phyloP scores from a whole-genome alignment of 2,113 vertebrate genomes.

The Seriola dumerili region DNA sequence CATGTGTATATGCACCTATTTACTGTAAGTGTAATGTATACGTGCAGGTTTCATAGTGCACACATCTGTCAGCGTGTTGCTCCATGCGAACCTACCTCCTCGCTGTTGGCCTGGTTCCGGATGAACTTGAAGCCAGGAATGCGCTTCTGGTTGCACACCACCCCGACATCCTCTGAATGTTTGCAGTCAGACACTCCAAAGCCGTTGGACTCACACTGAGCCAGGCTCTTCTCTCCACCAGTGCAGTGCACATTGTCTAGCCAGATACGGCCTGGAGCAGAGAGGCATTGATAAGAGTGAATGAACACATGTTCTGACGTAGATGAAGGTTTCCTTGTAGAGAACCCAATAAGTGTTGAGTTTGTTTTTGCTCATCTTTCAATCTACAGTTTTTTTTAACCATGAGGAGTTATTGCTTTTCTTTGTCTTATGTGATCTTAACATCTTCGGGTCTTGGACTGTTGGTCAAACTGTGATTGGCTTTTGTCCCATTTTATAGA shows the following conservation, averaged over 20 bases:
- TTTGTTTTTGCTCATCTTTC: neutral
- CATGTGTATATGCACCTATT: neutral
- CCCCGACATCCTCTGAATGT: conserved; percentile 93
- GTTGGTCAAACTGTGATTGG: neutral
- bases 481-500: neutral
- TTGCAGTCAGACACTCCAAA: conserved; percentile 94
- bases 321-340: neutral
- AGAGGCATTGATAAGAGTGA: neutral
- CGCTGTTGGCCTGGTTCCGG: conserved; percentile 82
- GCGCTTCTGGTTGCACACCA: conserved; percentile 91
- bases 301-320: neutral
- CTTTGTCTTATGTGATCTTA: neutral
- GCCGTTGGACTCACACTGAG: conserved; percentile 90
- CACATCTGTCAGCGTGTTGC: neutral
- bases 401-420: neutral
- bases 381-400: neutral
- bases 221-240: conserved; percentile 88
- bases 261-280: conserved; percentile 90
- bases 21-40: neutral
- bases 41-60: neutral
- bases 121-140: conserved; percentile 93
- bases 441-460: neutral
- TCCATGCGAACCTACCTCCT: conserved; percentile 84
- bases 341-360: neutral
- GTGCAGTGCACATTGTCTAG: conserved; percentile 94